Evolutionary conservation across 2,113 vertebrate genomes (phyloP).

Genomic region (Xenopus borealis): DNA sequence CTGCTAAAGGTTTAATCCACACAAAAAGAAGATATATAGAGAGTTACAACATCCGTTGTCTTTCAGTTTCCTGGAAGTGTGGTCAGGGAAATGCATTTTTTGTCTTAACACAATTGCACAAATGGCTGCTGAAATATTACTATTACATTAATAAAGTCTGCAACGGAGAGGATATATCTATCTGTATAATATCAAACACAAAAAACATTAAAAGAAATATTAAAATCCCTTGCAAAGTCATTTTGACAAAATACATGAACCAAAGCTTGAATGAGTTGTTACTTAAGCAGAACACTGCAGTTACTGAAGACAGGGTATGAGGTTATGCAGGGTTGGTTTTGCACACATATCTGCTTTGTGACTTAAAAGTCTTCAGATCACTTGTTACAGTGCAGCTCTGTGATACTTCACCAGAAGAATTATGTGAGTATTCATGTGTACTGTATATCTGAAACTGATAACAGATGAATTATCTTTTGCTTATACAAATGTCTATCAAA

Average conservation of each 20-base stretch:
- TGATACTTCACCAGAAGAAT: background rate
- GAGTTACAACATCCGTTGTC: slow-evolving; percentile 66
- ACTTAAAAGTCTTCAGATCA: background rate
- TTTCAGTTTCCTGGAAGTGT: slow-evolving; percentile 70
- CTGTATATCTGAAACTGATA: background rate
- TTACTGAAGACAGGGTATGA: background rate
- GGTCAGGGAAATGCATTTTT: slow-evolving; percentile 69
- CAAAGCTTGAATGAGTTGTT: background rate
- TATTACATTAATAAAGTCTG: background rate
- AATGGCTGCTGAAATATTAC: slow-evolving; percentile 15
- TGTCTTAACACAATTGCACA: slow-evolving; percentile 64
- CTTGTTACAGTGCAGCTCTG: background rate
- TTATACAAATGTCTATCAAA: too few species aligned
- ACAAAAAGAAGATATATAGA: slow-evolving; percentile 56
- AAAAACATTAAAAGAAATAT: too few species aligned
- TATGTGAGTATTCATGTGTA: background rate
- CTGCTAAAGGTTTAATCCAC: slow-evolving; percentile 52
- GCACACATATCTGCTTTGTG: background rate
- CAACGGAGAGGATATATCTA: background rate
- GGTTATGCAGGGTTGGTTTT: background rate
- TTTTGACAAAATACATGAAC: too few species aligned
- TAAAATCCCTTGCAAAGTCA: too few species aligned
- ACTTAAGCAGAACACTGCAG: background rate
- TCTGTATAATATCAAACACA: too few species aligned
- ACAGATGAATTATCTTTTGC: background rate